These are phyloP conservation scores for Epirrhoe tristata DNA, from an alignment of 2,888 invertebrate genomes.

Conservation along the genomic window DNA sequence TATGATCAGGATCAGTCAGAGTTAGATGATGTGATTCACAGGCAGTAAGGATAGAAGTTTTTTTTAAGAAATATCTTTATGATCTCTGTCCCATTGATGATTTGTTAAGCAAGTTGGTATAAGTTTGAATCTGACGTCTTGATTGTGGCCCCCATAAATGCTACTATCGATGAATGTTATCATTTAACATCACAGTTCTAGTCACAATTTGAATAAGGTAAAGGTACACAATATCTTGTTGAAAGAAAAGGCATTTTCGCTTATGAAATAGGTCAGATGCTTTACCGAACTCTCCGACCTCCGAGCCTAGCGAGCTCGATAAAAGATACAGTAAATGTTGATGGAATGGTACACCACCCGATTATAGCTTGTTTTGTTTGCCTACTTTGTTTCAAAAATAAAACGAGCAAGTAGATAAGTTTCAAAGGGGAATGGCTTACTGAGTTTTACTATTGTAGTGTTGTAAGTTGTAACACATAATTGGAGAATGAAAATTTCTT, in stretches of 20 bases:
- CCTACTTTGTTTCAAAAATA: background rate
- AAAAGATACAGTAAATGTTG: background rate
- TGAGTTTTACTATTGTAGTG: slow-evolving; percentile 1
- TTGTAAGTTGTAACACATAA: too few species aligned
- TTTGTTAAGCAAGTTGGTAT: too few species aligned
- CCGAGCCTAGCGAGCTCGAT: background rate
- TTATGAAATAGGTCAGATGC: background rate
- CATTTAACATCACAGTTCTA: too few species aligned
- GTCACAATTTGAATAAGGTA: too few species aligned
- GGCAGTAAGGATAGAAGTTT: too few species aligned
- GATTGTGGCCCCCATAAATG: too few species aligned
- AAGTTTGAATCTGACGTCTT: too few species aligned
- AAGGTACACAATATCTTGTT: background rate
- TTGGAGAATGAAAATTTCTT: background rate
- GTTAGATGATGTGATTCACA: too few species aligned
- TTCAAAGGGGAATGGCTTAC: slow-evolving; percentile 1
- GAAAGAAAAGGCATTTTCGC: background rate
- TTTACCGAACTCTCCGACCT: background rate
- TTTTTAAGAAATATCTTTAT: too few species aligned
- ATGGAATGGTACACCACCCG: background rate
- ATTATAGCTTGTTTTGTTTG: background rate
- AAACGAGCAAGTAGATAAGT: background rate
- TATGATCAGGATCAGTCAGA: too few species aligned
- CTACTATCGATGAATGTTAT: too few species aligned
- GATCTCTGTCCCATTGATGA: too few species aligned